A percentile compares a stretch with the other conserved stretches of the same genome.
Evolutionary conservation across 2,113 vertebrate genomes (phyloP).

Genomic region (Genyomyrus donnyi): DNA sequence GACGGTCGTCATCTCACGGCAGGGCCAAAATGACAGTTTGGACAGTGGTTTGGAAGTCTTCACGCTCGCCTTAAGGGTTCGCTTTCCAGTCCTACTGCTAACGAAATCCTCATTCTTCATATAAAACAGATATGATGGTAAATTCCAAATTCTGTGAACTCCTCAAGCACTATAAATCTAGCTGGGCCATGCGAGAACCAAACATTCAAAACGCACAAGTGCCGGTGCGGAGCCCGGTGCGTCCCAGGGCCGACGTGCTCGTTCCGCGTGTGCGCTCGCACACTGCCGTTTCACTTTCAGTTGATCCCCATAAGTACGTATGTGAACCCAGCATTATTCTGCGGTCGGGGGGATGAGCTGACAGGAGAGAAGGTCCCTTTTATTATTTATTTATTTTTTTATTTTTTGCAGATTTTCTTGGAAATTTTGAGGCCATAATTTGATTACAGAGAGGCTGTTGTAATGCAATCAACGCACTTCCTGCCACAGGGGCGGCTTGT

Average conservation of each 20-base stretch:
- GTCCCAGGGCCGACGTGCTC: slow-evolving; percentile 26
- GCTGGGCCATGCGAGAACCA: background rate
- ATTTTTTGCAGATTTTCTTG: slow-evolving; percentile 22
- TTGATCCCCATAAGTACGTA: slow-evolving; percentile 41
- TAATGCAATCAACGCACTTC: slow-evolving; percentile 59
- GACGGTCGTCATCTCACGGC: slow-evolving; percentile 48
- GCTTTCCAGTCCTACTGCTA: background rate
- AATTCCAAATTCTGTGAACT: background rate
- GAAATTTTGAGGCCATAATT: slow-evolving; percentile 46
- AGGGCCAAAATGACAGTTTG: slow-evolving; percentile 52
- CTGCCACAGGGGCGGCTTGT: slow-evolving; percentile 45
- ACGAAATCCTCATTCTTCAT: background rate
- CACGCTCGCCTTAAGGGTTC: background rate
- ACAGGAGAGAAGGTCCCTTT: slow-evolving; percentile 36
- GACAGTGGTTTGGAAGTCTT: slow-evolving; percentile 25
- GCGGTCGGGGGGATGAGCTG: slow-evolving; percentile 29
- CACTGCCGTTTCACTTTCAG: slow-evolving; percentile 39
- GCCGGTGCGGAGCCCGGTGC: slow-evolving; percentile 31
- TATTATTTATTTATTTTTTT: slow-evolving; percentile 25
- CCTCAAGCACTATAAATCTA: background rate
- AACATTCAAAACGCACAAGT: background rate
- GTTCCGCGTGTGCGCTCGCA: slow-evolving; percentile 23
- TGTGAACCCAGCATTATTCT: slow-evolving; percentile 28
- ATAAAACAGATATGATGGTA: background rate
- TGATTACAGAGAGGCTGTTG: slow-evolving; percentile 54